Conservation (phyloP, 1,140 invertebrate genomes). For the Apis dorsata region DNA sequence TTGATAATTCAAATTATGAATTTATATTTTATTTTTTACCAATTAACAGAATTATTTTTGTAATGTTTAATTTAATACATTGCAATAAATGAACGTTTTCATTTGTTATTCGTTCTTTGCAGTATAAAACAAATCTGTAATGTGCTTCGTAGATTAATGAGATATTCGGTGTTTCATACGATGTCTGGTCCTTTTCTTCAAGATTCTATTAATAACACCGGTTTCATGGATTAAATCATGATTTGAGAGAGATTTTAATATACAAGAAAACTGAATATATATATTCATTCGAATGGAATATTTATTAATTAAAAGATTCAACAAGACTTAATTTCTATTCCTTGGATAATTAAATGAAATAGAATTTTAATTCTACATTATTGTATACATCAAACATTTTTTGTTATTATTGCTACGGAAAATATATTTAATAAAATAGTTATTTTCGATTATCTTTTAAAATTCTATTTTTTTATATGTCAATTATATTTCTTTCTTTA, state of each 20-base stretch:
- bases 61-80: neutral
- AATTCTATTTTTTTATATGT: neutral
- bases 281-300: neutral
- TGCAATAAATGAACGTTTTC: neutral
- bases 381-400: neutral
- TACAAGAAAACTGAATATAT: neutral
- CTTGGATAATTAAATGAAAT: neutral
- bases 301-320: neutral
- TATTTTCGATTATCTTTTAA: neutral
- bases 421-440: neutral
- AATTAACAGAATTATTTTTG: neutral
- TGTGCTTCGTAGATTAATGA: conserved; percentile 29
- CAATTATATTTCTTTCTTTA: neutral
- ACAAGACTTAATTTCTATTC: neutral
- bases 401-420: too few relatives aligned
- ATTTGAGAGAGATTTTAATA: conserved; percentile 8
- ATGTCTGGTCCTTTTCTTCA: conserved; percentile 1
- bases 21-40: neutral
- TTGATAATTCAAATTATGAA: neutral
- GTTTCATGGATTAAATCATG: conserved; percentile 29
- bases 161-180: neutral
- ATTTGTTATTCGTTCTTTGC: neutral
- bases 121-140: neutral
- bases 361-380: neutral
- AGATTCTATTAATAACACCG: conserved; percentile 37